Conservation (phyloP, 53 echinoderm and acorn worm genomes). For the Actinopyga echinites region DNA sequence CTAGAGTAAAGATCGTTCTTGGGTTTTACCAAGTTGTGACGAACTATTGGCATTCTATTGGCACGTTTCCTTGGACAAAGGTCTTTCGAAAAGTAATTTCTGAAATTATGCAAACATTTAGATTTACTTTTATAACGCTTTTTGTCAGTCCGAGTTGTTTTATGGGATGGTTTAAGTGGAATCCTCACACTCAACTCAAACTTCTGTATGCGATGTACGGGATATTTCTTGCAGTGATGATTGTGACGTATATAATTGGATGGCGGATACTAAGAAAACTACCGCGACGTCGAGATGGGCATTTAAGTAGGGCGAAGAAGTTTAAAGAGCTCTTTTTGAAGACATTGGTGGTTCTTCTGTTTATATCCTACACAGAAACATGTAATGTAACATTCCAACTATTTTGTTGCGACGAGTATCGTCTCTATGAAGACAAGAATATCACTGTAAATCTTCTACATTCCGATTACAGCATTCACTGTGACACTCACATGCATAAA, state of each 20-base stretch:
- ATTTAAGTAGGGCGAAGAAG: not conserved
- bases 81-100: not conserved
- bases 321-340: not conserved
- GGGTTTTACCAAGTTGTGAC: conserved; percentile 48
- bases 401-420: not conserved
- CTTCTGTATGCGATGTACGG: not conserved
- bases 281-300: no score
- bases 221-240: not conserved
- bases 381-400: conserved; percentile 22
- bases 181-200: conserved; percentile 1
- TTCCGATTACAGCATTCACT: conserved; percentile 23
- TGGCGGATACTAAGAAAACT: not conserved
- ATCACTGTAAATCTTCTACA: not conserved
- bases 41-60: conserved; percentile 27
- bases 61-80: not conserved
- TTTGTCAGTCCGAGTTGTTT: conserved; percentile 32
- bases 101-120: not conserved
- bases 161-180: not conserved
- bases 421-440: not conserved
- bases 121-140: not conserved
- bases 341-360: not conserved
- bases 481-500: not conserved
- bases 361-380: conserved; percentile 13
- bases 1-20: conserved; percentile 40
- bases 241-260: not conserved